phyloP scores from a whole-genome alignment of 2,888 invertebrate genomes.

The Caenorhabditis sinica region DNA sequence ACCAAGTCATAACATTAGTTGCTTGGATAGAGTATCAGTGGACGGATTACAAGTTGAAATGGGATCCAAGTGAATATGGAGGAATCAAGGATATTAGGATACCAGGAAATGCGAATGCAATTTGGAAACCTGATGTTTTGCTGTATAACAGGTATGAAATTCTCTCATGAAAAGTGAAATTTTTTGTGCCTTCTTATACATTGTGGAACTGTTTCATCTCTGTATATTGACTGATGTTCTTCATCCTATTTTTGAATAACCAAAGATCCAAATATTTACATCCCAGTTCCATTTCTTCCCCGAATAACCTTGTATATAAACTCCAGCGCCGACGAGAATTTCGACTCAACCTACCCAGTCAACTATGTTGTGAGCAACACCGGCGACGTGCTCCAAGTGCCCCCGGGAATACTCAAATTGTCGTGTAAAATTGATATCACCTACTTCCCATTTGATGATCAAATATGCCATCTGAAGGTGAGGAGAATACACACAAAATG shows the following conservation, averaged over 20 bases:
- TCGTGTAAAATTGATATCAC: constrained; percentile 97
- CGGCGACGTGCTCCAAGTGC: constrained; percentile 93
- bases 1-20: constrained; percentile 78
- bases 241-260: no score
- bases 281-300: not conserved
- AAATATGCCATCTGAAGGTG: constrained; percentile 84
- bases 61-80: constrained; percentile 78
- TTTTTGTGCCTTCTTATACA: no score
- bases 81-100: constrained; percentile 77
- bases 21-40: constrained; percentile 80
- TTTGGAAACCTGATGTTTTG: constrained; percentile 78
- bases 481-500: not conserved
- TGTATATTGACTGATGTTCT: no score
- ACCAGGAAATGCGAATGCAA: constrained; percentile 75
- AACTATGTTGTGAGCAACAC: constrained; percentile 90
- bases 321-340: constrained; percentile 77
- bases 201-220: no score
- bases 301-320: not conserved
- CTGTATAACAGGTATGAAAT: constrained; percentile 74
- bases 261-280: no score
- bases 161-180: not conserved
- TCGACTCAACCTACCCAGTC: constrained; percentile 79
- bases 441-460: constrained; percentile 87
- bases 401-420: constrained; percentile 89
- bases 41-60: constrained; percentile 79